Conservation (phyloP, 2,888 invertebrate genomes). For the Desoria tigrina region DNA sequence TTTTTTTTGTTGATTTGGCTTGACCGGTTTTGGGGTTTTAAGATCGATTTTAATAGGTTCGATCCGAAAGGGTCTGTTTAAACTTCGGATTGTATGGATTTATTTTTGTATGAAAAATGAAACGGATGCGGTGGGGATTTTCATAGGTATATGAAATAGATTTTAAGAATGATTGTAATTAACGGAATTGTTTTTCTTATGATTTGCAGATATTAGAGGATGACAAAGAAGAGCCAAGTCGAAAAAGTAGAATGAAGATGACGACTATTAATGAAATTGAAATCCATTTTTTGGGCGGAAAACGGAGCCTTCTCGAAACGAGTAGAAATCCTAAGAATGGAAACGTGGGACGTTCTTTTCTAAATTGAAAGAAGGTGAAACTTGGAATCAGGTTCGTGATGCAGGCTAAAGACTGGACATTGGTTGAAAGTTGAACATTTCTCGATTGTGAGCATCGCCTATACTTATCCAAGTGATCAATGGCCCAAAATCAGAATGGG, state of each 20-base stretch:
- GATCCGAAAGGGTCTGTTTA: no score
- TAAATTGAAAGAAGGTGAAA: not conserved
- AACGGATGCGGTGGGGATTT: no score
- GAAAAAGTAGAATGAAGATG: conserved; percentile 19
- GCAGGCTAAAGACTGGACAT: not conserved
- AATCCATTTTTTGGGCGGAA: conserved; percentile 28
- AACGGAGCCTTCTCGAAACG: conserved; percentile 7
- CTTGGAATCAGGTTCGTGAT: conserved; percentile 8
- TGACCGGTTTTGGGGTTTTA: no score
- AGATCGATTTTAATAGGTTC: no score
- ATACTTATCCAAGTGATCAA: conserved; percentile 34
- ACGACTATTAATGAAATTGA: conserved; percentile 34
- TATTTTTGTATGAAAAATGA: no score
- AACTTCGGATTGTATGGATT: no score
- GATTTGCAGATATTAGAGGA: conserved; percentile 13
- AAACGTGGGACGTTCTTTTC: not conserved
- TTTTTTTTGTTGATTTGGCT: no score
- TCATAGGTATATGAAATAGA: no score
- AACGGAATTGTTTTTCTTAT: not conserved
- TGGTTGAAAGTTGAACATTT: conserved; percentile 6
- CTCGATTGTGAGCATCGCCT: not conserved
- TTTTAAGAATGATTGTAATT: no score
- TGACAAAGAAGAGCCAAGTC: conserved; percentile 26
- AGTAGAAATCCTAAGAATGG: conserved; percentile 14
- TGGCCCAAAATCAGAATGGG: conserved; percentile 53